Evolutionary conservation across 2,113 vertebrate species (phyloP).

Genomic region (Poecilia latipinna): DNA sequence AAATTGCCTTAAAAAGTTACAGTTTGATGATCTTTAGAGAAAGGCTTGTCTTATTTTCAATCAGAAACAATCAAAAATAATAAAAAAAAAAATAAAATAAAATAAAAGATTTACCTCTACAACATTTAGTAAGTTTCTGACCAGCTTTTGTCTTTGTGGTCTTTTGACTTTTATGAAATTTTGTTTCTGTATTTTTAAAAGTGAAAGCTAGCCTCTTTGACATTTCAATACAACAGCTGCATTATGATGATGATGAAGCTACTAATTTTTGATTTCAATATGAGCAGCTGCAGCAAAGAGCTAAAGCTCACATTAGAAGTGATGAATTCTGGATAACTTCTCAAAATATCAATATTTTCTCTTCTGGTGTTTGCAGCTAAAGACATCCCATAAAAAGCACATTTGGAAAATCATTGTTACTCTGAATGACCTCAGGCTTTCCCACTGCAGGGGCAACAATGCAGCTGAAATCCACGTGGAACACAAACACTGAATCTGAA

Average conservation of each 20-base stretch:
- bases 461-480: constrained; percentile 33
- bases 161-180: too few species aligned
- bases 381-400: constrained; percentile 35
- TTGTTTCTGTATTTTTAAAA: background rate
- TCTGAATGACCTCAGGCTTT: constrained; percentile 47
- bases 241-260: background rate
- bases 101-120: too few species aligned
- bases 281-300: background rate
- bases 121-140: too few species aligned
- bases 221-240: background rate
- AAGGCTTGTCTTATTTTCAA: background rate
- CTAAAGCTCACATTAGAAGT: constrained; percentile 37
- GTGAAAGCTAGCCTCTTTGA: background rate
- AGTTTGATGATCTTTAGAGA: background rate
- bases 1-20: background rate
- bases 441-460: constrained; percentile 19
- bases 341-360: constrained; percentile 58
- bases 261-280: background rate
- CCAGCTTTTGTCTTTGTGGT: too few species aligned
- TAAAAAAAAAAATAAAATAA: too few species aligned
- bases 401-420: constrained; percentile 18
- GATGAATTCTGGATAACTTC: constrained; percentile 47
- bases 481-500: constrained; percentile 34
- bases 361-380: constrained; percentile 55
- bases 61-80: background rate